Base-by-base conservation (phyloP, 2,113 vertebrate species). In the Columba livia region DNA sequence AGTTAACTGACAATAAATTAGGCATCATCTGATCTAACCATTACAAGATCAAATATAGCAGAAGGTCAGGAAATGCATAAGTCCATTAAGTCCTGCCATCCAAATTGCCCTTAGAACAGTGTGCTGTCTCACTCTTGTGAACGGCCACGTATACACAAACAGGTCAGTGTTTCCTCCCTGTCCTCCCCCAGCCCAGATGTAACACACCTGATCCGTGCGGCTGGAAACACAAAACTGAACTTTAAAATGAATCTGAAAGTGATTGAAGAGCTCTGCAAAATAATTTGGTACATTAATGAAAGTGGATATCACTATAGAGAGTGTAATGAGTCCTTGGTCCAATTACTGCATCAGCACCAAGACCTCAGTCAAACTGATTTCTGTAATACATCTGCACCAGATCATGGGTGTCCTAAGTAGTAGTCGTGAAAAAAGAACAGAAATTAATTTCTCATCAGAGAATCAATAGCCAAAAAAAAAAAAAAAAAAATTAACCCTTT, bases 151-250 rank as follows among this genome's bases (percentile, higher is more conserved):
- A 56, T 29, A 19, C 3, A 12, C 21, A 47, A 28, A 32, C 13
- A 74, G 36, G 2, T 0, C 9, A 15, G 40, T 19, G 24, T 5
- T 61, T 79, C 66, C 42, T 15, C 25, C n/a, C 21, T 10, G 6
- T 15, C 36, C 51, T 32, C 17, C 20, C 36, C 11, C 25, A 42
- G 7, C 70, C 58, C 42, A 24, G 9, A 36, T 3, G 7, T 7
- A 40, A 26, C 10, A 1, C 9, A 50, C 5, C 31, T 6, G 5
- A 19, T 42, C n/a, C 14, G 16, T n/a, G 4, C 0, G 2, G 26
- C 34, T 19, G 44, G n/a, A 62, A 85, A 72, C 4, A 44, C 10
- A 62, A 53, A 79, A 3, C 7, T 47, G 67, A 82, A 44, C 34
- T 19, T 24, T 5, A 9, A 56, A 62, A 58, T 12, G 12, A 15